These are phyloP conservation scores for Spodoptera litura DNA, from an alignment of 1,140 invertebrate species.

Conservation along the genomic window DNA sequence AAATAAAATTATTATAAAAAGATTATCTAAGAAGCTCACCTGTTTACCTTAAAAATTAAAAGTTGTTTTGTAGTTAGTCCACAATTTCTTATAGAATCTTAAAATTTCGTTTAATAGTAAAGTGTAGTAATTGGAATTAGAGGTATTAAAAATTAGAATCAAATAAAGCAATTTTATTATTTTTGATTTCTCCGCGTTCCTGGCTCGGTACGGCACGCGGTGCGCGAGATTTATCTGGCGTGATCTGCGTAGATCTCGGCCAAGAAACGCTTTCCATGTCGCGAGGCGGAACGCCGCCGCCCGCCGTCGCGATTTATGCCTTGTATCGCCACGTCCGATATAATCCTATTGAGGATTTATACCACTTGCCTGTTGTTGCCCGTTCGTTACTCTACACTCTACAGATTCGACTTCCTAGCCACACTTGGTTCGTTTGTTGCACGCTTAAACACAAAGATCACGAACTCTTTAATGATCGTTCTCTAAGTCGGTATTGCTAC, in stretches of 20 bases:
- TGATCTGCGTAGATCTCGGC: slow-evolving; percentile 65
- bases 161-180: slow-evolving; percentile 41
- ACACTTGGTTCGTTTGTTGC: slow-evolving; percentile 16
- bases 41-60: too few species aligned
- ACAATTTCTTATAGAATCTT: too few species aligned
- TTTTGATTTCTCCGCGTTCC: slow-evolving; percentile 62
- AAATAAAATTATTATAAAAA: not conserved
- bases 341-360: slow-evolving; percentile 64
- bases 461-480: slow-evolving; percentile 39
- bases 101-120: not conserved
- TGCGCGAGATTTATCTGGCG: slow-evolving; percentile 63
- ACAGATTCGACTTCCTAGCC: slow-evolving; percentile 35
- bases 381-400: slow-evolving; percentile 39
- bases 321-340: slow-evolving; percentile 57
- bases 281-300: slow-evolving; percentile 62
- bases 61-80: too few species aligned
- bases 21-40: not conserved
- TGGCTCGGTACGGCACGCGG: slow-evolving; percentile 54
- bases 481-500: slow-evolving; percentile 38
- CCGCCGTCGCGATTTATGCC: slow-evolving; percentile 56
- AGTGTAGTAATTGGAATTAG: not conserved
- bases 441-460: slow-evolving; percentile 39
- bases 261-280: slow-evolving; percentile 70
- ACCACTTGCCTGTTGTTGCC: slow-evolving; percentile 43
- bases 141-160: not conserved